These are phyloP conservation scores for Umimayanthus kanabou DNA, from an alignment of 92 coral and sea anemone species.

Conservation along the genomic window DNA sequence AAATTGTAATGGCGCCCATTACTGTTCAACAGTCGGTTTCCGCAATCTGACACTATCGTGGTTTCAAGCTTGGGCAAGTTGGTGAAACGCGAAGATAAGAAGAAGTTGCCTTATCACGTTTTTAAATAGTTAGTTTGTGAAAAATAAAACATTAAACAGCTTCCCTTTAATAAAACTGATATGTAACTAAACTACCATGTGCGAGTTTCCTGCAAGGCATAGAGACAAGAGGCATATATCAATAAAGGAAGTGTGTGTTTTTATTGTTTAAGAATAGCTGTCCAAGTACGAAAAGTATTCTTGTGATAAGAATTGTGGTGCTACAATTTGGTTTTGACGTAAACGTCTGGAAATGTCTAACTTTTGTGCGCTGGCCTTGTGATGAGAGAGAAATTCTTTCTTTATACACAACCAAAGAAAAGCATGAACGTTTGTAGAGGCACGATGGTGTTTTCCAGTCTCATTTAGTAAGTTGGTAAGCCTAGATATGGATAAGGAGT, in stretches of 20 bases:
- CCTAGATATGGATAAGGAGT: conserved; percentile 72
- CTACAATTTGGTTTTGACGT: background rate
- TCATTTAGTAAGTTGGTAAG: conserved; percentile 19
- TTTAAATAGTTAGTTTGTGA: background rate
- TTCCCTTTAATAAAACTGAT: background rate
- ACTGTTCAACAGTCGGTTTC: conserved; percentile 34
- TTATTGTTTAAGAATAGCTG: background rate
- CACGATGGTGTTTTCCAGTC: too few relatives aligned
- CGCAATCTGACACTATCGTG: conserved; percentile 13
- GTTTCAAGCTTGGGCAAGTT: conserved; percentile 1
- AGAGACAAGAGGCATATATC: background rate
- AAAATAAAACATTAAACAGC: background rate
- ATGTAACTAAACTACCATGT: background rate
- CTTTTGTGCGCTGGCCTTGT: background rate
- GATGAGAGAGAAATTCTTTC: background rate
- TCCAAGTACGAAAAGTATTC: background rate
- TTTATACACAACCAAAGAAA: background rate
- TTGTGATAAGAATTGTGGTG: background rate
- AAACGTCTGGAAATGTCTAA: conserved; percentile 31
- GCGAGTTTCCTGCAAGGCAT: background rate
- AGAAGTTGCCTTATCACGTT: background rate
- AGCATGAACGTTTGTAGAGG: conserved; percentile 1
- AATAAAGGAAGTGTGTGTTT: background rate
- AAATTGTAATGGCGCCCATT: background rate
- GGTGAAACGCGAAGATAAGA: background rate